Base-by-base conservation (phyloP, 1,140 invertebrate genomes). In the Drosophila guanche region DNA sequence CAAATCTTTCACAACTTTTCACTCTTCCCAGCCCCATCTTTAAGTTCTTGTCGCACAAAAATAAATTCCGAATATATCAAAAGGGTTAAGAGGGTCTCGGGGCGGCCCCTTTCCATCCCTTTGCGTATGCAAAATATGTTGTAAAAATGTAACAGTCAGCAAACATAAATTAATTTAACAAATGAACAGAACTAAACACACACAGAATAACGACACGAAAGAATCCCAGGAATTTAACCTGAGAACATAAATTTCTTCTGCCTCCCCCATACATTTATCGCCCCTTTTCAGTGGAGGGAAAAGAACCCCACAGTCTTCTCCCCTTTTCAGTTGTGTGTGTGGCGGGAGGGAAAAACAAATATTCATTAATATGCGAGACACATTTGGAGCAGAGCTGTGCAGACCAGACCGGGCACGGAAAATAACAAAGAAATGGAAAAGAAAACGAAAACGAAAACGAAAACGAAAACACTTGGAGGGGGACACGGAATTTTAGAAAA, bases 291-390 rank as follows among this genome's bases (percentile, higher is more conserved):
- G 25, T 27, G 25, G 25, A 27, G 5, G 25, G 6, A 27, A 27
- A 20, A 27, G 25, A 5, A 4, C 29, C 29, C 29, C 8, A 33
- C 3, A 10, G 8, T 33, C 8, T 10, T 10, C 8, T 10, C 29
- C 29, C 29, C 10, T 4, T 4, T 10, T 27, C 25, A 27, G 25
- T 1, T 27, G 5, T 5, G 5, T 5, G 5, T 33, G 3, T 4
- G 51, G n/a, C 2, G 25, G 29, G 43, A 54, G 27, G 48, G 43
- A 60, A 78, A 84, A 85, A 78, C 81, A 86, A 86, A 86, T 86
- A 84, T 76, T 79, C 83, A 88, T 88, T 88, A 88, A 89, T 88
- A 88, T 88, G 83, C 83, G 65, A 72, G 83, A 75, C 83, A 83
- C 70, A 78, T 56, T 51, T 60, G 61, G 50, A 42, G 53, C 47